Evolutionary conservation across 2,888 invertebrate genomes (phyloP).

Genomic region (Calameuta filiformis): DNA sequence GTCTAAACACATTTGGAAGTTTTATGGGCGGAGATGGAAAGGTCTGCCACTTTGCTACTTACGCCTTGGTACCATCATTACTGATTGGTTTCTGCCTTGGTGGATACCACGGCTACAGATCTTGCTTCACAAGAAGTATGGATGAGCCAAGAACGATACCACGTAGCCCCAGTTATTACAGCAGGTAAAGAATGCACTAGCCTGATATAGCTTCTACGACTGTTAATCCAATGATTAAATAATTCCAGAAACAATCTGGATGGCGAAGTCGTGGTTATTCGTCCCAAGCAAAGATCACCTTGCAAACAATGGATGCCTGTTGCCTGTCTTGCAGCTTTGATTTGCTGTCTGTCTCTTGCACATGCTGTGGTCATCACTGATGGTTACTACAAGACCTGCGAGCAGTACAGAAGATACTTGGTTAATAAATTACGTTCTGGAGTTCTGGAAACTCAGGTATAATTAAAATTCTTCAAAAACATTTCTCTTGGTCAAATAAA

Average conservation of each 20-base stretch:
- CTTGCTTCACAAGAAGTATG: slow-evolving; percentile 46
- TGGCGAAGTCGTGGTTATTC: slow-evolving; percentile 45
- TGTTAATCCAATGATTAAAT: background rate
- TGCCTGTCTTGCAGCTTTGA: slow-evolving; percentile 72
- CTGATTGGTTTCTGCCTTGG: slow-evolving; percentile 48
- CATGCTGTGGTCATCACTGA: slow-evolving; percentile 78
- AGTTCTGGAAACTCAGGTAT: slow-evolving; percentile 49
- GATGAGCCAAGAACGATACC: slow-evolving; percentile 37
- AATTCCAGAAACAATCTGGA: slow-evolving; percentile 34
- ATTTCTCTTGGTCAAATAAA: background rate
- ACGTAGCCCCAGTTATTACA: slow-evolving; percentile 23
- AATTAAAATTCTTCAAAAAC: background rate
- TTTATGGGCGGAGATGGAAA: slow-evolving; percentile 62
- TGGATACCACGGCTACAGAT: slow-evolving; percentile 62
- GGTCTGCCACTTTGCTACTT: slow-evolving; percentile 60
- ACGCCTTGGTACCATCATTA: slow-evolving; percentile 49
- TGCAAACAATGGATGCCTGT: slow-evolving; percentile 73
- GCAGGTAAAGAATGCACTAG: slow-evolving; percentile 27
- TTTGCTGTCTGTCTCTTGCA: slow-evolving; percentile 75
- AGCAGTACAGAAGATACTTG: slow-evolving; percentile 77
- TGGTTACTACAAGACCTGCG: slow-evolving; percentile 82
- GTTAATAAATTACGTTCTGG: slow-evolving; percentile 66
- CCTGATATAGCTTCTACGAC: background rate
- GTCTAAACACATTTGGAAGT: slow-evolving; percentile 55
- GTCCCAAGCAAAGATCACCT: slow-evolving; percentile 42